Evolutionary conservation across 2,113 vertebrate genomes (phyloP).

Genomic region (Typhlomys cinereus): DNA sequence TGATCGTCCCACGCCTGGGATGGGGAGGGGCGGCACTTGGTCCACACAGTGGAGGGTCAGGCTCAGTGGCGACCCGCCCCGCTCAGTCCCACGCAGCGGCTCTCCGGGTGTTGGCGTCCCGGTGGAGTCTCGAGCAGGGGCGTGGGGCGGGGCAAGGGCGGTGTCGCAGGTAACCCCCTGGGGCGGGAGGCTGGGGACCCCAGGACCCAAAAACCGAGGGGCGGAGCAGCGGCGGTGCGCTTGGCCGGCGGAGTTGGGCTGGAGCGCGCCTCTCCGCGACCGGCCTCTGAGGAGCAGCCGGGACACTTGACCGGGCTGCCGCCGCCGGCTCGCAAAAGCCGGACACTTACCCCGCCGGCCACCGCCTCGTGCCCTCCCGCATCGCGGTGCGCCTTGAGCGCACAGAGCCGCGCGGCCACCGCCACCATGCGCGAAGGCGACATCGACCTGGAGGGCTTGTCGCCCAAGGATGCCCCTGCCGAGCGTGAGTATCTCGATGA

Average conservation of each 20-base stretch:
- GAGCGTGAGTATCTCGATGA: constrained; percentile 85
- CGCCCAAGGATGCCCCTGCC: constrained; percentile 67
- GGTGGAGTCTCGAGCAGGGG: not conserved
- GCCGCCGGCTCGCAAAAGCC: too few species aligned
- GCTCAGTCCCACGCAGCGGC: too few species aligned
- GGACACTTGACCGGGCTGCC: not conserved
- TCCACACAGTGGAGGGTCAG: not conserved
- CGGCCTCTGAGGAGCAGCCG: not conserved
- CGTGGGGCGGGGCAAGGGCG: constrained; percentile 65
- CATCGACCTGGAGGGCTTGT: constrained; percentile 81
- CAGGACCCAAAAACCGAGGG: constrained; percentile 68
- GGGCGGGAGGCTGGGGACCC: not conserved
- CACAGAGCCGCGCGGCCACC: not conserved
- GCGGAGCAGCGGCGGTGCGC: constrained; percentile 40
- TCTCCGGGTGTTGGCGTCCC: not conserved
- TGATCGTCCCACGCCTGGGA: not conserved
- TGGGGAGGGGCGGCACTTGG: not conserved
- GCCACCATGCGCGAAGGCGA: constrained; percentile 82
- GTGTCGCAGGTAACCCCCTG: constrained; percentile 56
- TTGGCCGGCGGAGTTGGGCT: constrained; percentile 44
- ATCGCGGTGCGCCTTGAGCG: not conserved
- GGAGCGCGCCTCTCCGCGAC: not conserved
- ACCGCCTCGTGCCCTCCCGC: not conserved
- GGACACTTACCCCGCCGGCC: too few species aligned
- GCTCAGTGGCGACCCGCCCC: not conserved